A percentile compares a stretch with the other conserved stretches of the same genome.
Evolutionary conservation across 2,113 vertebrate species (phyloP).

Genomic region (Callopanchax toddi): DNA sequence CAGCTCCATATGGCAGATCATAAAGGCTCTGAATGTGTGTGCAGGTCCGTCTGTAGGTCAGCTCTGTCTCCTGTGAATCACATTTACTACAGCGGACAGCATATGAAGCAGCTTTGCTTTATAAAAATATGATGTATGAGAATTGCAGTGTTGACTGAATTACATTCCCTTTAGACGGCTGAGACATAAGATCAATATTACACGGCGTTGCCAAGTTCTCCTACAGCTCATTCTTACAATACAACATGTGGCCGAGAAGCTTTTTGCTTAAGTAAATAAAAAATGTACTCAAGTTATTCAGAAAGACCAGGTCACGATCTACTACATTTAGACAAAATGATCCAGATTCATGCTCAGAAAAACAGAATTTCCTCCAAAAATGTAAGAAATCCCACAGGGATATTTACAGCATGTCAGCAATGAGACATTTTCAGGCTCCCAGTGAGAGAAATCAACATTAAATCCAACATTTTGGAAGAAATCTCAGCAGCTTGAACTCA

Average conservation of each 20-base stretch:
- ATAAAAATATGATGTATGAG: not conserved
- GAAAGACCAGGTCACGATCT: not conserved
- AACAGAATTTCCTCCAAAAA: no score
- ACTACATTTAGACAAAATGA: not conserved
- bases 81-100: fast-evolving
- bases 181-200: constrained; percentile 3
- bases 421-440: not conserved
- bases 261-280: not conserved
- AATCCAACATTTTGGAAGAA: no score
- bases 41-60: constrained; percentile 1
- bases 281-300: not conserved
- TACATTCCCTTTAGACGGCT: not conserved
- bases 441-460: not conserved
- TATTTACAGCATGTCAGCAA: no score
- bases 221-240: not conserved
- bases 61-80: constrained; percentile 1
- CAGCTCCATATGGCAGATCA: constrained; percentile 9
- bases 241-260: not conserved
- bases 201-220: not conserved
- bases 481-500: no score
- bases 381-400: no score
- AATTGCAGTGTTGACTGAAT: constrained; percentile 2
- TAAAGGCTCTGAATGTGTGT: constrained; percentile 6
- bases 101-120: not conserved
- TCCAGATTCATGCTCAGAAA: not conserved